phyloP scores from a whole-genome alignment of 2,797 vertebrate species.

The Gymnothorax reevesii region DNA sequence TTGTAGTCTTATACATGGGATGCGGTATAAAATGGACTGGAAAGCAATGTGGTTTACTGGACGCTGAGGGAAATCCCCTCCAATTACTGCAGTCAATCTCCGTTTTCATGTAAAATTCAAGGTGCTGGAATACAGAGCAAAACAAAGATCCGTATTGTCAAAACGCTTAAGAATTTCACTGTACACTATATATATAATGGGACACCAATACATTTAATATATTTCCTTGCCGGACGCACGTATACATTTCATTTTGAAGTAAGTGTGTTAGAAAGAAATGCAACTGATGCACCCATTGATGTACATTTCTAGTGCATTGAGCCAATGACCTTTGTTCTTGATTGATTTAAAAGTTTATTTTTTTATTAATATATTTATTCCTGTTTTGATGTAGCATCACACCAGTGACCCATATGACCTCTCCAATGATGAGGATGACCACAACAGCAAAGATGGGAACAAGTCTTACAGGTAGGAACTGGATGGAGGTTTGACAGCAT shows the following conservation, averaged over 20 bases:
- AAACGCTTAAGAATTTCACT: too few species aligned
- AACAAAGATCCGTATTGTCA: too few species aligned
- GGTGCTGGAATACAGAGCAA: too few species aligned
- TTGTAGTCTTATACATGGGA: too few species aligned
- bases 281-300: neutral
- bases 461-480: conserved; percentile 90
- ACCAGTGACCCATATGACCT: conserved; percentile 84
- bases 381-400: conserved; percentile 64
- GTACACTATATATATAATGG: too few species aligned
- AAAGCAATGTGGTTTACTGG: too few species aligned
- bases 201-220: too few species aligned
- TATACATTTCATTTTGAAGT: neutral
- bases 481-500: neutral
- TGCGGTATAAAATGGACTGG: too few species aligned
- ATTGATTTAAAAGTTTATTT: neutral
- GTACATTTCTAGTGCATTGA: neutral
- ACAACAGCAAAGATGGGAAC: conserved; percentile 80
- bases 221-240: too few species aligned
- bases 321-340: neutral
- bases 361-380: conserved; percentile 40
- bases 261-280: neutral
- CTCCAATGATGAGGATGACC: conserved; percentile 86
- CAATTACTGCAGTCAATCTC: too few species aligned
- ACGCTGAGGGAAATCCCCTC: too few species aligned
- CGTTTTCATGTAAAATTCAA: too few species aligned